These are phyloP conservation scores for Pseudopipra pipra DNA, from an alignment of 2,113 vertebrate species.

Conservation along the genomic window DNA sequence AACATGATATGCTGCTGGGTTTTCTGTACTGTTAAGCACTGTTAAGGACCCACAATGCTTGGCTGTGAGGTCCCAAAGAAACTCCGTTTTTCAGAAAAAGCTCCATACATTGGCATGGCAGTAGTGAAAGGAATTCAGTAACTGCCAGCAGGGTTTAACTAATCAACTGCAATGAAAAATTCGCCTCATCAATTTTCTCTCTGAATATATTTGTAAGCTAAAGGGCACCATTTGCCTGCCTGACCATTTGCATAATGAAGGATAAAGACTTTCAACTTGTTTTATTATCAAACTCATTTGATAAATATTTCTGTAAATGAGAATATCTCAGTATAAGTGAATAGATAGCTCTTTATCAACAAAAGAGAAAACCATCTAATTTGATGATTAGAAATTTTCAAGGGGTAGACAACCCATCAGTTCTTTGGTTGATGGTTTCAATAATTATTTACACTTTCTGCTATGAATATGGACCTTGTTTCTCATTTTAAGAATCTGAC, in stretches of 20 bases:
- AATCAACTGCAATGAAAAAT: neutral
- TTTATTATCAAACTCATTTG: neutral
- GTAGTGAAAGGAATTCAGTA: neutral
- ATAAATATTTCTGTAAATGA: neutral
- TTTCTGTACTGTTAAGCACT: neutral
- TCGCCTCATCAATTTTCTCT: neutral
- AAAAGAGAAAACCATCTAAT: neutral
- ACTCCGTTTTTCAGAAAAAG: neutral
- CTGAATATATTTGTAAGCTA: neutral
- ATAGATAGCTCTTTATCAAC: neutral
- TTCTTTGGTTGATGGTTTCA: neutral
- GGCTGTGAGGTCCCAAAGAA: neutral
- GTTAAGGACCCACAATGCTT: neutral
- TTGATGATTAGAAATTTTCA: neutral
- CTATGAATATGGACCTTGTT: neutral
- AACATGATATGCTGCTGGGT: neutral
- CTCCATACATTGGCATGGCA: neutral
- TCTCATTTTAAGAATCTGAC: neutral
- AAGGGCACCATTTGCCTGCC: neutral
- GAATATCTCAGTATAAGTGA: neutral
- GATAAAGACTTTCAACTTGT: neutral
- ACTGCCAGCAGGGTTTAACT: neutral
- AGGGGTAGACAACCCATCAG: neutral
- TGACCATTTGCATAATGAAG: neutral
- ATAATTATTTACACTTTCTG: neutral